Evolutionary conservation across 2,888 invertebrate species (phyloP).

Genomic region (Fissipunctia ypsillon): DNA sequence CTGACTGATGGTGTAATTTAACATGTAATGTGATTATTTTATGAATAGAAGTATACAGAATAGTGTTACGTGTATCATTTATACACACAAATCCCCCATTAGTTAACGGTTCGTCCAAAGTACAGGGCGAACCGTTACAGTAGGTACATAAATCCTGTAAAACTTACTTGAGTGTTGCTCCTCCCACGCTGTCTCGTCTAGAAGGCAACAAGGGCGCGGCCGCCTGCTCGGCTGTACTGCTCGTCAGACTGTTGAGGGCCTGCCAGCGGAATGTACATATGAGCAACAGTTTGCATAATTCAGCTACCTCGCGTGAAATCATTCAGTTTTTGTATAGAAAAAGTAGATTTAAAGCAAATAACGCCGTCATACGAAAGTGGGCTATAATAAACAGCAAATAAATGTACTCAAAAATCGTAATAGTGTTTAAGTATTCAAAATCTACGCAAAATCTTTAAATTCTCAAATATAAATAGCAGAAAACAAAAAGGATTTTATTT

Average conservation of each 20-base stretch:
- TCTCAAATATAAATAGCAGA: constrained; percentile 38
- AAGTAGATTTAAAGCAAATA: constrained; percentile 36
- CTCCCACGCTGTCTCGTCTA: constrained; percentile 91
- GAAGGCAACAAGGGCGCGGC: constrained; percentile 92
- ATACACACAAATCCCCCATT: too few species aligned
- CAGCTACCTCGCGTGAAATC: background rate
- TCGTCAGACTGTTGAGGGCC: constrained; percentile 95
- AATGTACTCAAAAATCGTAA: constrained; percentile 16
- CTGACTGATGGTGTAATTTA: too few species aligned
- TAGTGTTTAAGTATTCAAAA: constrained; percentile 29
- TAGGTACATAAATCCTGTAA: too few species aligned
- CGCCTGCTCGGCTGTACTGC: constrained; percentile 89
- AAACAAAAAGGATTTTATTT: constrained; percentile 27
- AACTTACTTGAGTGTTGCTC: constrained; percentile 91
- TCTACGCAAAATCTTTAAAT: constrained; percentile 44
- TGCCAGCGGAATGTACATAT: constrained; percentile 70
- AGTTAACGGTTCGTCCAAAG: too few species aligned
- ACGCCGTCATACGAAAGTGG: constrained; percentile 20
- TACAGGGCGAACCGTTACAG: too few species aligned
- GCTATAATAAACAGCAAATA: constrained; percentile 33
- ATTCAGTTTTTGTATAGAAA: constrained; percentile 23
- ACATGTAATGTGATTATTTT: too few species aligned
- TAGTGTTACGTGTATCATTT: too few species aligned
- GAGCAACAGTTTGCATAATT: background rate
- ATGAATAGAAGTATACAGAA: too few species aligned